phyloP scores from a whole-genome alignment of 2,888 invertebrate genomes.

The Euclidia mi region DNA sequence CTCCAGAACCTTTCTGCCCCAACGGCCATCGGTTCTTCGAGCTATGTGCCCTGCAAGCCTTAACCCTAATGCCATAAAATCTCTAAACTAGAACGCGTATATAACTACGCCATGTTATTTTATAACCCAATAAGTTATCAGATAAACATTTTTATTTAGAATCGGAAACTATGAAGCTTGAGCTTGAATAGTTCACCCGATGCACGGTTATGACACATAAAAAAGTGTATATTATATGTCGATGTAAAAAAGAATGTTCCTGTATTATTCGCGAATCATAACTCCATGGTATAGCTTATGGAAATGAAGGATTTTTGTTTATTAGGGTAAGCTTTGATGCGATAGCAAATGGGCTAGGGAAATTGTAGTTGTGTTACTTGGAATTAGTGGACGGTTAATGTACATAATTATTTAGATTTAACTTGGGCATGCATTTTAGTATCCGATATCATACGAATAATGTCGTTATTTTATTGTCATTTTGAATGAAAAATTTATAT shows the following conservation, averaged over 20 bases:
- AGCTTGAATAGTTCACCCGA: conserved; percentile 19
- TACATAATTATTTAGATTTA: no score
- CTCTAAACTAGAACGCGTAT: conserved; percentile 50
- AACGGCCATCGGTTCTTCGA: no score
- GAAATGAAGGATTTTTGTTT: neutral
- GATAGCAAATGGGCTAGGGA: no score
- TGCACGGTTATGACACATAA: conserved; percentile 25
- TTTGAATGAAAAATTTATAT: no score
- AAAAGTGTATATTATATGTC: conserved; percentile 12
- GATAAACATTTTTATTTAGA: conserved; percentile 51
- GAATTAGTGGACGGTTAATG: no score
- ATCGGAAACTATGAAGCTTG: conserved; percentile 28
- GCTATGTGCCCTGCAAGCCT: neutral
- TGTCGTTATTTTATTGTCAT: no score
- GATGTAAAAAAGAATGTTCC: conserved; percentile 6
- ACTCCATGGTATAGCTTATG: conserved; percentile 4
- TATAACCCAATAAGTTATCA: conserved; percentile 51
- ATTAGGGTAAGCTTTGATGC: neutral
- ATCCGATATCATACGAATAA: no score
- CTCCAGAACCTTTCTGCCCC: no score
- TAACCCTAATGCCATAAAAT: conserved; percentile 9
- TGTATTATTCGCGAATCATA: conserved; percentile 6
- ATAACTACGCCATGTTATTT: conserved; percentile 44
- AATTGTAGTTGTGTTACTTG: no score
- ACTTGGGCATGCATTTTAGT: no score